phyloP scores from a whole-genome alignment of 2,888 invertebrate genomes.

The Furcula furcula region DNA sequence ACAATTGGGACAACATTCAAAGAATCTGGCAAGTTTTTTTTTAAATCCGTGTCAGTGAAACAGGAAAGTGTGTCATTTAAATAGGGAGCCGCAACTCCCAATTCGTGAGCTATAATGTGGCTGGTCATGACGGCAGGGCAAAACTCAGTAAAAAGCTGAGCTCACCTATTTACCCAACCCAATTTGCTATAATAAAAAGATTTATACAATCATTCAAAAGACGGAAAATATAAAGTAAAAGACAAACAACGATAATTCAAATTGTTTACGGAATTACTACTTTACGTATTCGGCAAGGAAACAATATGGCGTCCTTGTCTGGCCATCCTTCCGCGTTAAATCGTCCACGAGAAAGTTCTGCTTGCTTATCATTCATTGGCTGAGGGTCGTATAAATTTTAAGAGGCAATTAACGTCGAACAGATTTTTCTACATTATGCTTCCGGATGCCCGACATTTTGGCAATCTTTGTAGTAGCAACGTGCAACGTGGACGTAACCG shows the following conservation, averaged over 20 bases:
- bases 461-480: slow-evolving; percentile 1
- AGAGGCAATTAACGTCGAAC: slow-evolving; percentile 21
- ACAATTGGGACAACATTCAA: slow-evolving; percentile 11
- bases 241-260: slow-evolving; percentile 13
- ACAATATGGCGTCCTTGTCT: slow-evolving; percentile 33
- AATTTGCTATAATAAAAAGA: background rate
- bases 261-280: slow-evolving; percentile 28
- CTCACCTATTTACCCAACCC: background rate
- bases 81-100: slow-evolving; percentile 12
- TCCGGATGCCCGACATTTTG: slow-evolving; percentile 17
- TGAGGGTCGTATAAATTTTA: slow-evolving; percentile 20
- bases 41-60: slow-evolving; percentile 16
- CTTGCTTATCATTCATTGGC: slow-evolving; percentile 20
- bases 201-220: background rate
- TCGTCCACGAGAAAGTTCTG: slow-evolving; percentile 40
- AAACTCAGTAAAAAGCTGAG: no score
- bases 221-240: background rate
- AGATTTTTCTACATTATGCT: slow-evolving; percentile 9
- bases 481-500: slow-evolving; percentile 6
- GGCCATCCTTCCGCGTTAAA: slow-evolving; percentile 37
- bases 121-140: slow-evolving; percentile 18
- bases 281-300: slow-evolving; percentile 33
- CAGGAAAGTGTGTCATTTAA: slow-evolving; percentile 12
- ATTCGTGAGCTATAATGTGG: slow-evolving; percentile 16
- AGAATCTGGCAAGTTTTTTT: slow-evolving; percentile 17